Conservation (phyloP, 2,797 vertebrate species). For the Crocodylus rhombifer region DNA sequence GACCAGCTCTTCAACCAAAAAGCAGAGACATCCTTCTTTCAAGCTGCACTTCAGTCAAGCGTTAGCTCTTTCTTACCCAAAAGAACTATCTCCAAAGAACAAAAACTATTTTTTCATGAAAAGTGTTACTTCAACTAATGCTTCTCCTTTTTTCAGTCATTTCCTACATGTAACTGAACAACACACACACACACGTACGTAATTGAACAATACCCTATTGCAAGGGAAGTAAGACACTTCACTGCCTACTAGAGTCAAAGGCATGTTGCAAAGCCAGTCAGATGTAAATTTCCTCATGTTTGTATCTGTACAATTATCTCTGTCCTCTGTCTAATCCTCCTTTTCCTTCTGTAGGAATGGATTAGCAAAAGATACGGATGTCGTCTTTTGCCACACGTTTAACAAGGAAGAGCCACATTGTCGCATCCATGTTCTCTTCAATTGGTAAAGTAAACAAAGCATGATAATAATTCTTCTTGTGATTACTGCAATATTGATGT, state of each 20-base stretch:
- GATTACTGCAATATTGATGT: neutral
- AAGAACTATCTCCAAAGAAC: conserved; percentile 25
- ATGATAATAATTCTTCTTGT: conserved; percentile 17
- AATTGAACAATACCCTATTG: neutral
- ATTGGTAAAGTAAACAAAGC: neutral
- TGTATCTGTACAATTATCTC: neutral
- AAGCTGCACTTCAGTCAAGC: neutral
- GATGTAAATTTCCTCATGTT: neutral
- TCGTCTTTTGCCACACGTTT: neutral
- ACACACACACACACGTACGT: neutral
- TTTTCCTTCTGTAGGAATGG: neutral
- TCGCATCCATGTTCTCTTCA: neutral
- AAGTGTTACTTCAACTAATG: conserved; percentile 21
- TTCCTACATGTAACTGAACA: conserved; percentile 22
- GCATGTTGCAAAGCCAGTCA: neutral
- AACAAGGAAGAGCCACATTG: conserved; percentile 12
- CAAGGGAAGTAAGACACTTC: conserved; percentile 49
- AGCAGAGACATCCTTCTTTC: neutral
- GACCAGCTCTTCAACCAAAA: neutral
- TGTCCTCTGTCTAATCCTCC: conserved; percentile 12
- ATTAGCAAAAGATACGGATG: neutral
- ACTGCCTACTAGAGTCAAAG: conserved; percentile 26
- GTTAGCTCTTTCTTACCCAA: neutral
- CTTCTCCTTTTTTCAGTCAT: conserved; percentile 38
- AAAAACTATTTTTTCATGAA: neutral